A percentile compares a stretch with the other conserved stretches of the same genome.
These are phyloP conservation scores for Electrophaes corylata DNA, from an alignment of 2,888 invertebrate genomes.

Conservation along the genomic window DNA sequence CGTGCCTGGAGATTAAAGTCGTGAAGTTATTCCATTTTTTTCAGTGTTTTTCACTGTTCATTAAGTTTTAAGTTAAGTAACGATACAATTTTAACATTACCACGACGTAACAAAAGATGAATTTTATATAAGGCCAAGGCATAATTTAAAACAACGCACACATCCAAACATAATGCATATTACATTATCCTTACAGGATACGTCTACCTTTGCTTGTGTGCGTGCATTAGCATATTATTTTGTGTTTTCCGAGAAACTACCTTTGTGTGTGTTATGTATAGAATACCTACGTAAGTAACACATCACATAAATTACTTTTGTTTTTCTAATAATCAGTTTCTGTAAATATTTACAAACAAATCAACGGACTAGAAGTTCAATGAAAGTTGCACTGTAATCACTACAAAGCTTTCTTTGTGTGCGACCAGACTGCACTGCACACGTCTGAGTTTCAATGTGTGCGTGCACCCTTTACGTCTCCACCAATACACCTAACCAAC, in stretches of 20 bases:
- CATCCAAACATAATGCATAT: constrained; percentile 19
- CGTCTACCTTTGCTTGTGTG: constrained; percentile 35
- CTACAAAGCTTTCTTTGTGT: constrained; percentile 50
- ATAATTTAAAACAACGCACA: constrained; percentile 6
- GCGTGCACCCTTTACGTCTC: constrained; percentile 79
- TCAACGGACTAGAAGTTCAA: constrained; percentile 39
- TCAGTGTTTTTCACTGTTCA: too few species aligned
- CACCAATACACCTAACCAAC: constrained; percentile 41
- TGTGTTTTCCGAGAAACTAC: constrained; percentile 41
- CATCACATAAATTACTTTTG: constrained; percentile 10
- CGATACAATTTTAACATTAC: constrained; percentile 1
- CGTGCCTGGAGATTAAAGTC: too few species aligned
- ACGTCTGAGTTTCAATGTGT: constrained; percentile 57
- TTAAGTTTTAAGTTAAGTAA: neutral
- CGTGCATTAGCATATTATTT: constrained; percentile 34
- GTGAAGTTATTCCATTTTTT: too few species aligned
- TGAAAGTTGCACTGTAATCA: constrained; percentile 46
- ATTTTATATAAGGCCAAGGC: constrained; percentile 37
- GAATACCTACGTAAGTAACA: neutral
- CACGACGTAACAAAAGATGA: constrained; percentile 52
- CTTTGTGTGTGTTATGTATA: constrained; percentile 31
- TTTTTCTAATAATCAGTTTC: constrained; percentile 17
- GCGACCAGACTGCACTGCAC: constrained; percentile 70
- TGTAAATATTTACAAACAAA: constrained; percentile 36
- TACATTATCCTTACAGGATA: constrained; percentile 35